phyloP scores from a whole-genome alignment of 1,140 invertebrate species.

The Dreissena rostriformis region DNA sequence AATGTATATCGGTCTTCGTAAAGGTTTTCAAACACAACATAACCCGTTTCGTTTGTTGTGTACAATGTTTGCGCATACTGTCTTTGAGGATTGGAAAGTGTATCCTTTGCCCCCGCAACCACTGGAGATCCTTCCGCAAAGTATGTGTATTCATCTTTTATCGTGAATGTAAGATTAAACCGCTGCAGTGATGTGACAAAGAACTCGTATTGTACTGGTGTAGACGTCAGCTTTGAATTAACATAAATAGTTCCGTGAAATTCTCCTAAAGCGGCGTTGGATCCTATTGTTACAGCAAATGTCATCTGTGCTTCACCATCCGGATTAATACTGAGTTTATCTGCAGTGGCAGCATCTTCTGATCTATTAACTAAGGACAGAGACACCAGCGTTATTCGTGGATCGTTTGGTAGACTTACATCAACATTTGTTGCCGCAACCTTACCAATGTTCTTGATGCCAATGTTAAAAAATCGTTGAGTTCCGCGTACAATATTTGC shows the following conservation, averaged over 20 bases:
- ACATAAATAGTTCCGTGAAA: conserved; percentile 51
- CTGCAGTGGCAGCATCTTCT: neutral
- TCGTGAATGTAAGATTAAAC: conserved; percentile 59
- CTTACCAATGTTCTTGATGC: conserved; percentile 56
- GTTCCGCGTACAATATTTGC: conserved; percentile 31
- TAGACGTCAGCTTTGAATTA: conserved; percentile 35
- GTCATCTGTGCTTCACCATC: conserved; percentile 44
- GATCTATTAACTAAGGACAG: conserved; percentile 28
- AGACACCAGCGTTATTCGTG: conserved; percentile 47
- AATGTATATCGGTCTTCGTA: conserved; percentile 60
- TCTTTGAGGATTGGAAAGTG: conserved; percentile 41
- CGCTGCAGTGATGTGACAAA: conserved; percentile 49
- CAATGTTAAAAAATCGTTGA: conserved; percentile 45
- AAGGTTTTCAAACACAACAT: conserved; percentile 57
- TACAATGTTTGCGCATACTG: conserved; percentile 17
- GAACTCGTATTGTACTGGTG: conserved; percentile 45
- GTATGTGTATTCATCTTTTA: conserved; percentile 69
- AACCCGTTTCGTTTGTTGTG: conserved; percentile 55
- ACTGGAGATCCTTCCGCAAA: conserved; percentile 60
- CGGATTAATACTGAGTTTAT: conserved; percentile 23
- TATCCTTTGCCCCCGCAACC: conserved; percentile 54
- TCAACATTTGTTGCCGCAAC: conserved; percentile 50
- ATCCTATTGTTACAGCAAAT: conserved; percentile 18
- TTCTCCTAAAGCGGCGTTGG: conserved; percentile 49
- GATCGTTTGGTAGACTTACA: conserved; percentile 48